phyloP scores from a whole-genome alignment of 2,113 vertebrate species.

The Baryphthengus martii region DNA sequence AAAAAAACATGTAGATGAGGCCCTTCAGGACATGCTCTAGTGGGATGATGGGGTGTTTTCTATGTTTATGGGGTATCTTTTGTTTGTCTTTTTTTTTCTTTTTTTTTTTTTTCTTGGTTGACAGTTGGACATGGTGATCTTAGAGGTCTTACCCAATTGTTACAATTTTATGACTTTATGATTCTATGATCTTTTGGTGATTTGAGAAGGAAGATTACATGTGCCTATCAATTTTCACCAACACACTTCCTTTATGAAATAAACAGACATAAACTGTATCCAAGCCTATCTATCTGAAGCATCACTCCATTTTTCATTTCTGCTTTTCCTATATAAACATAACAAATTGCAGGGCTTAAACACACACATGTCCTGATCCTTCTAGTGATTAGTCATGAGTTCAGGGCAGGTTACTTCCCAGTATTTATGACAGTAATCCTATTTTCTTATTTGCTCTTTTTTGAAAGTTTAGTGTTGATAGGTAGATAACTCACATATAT shows the following conservation, averaged over 20 bases:
- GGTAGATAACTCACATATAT: constrained; percentile 85
- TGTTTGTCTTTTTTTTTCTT: too few relatives aligned
- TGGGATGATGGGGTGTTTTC: too few relatives aligned
- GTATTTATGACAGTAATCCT: neutral
- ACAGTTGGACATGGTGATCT: too few relatives aligned
- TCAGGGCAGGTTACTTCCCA: neutral
- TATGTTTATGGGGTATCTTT: too few relatives aligned
- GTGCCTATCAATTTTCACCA: neutral
- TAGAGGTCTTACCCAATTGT: too few relatives aligned
- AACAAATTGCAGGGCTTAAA: neutral
- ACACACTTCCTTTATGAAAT: neutral
- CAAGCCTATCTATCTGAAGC: neutral
- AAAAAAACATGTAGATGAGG: too few relatives aligned
- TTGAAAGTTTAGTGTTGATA: neutral
- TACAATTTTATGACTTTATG: too few relatives aligned
- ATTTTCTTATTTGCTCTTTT: neutral
- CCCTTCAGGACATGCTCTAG: too few relatives aligned
- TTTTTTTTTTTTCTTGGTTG: too few relatives aligned
- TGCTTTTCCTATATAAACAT: neutral
- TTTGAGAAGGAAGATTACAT: neutral
- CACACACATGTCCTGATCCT: neutral
- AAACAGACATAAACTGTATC: neutral
- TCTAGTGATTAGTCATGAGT: neutral
- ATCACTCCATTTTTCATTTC: neutral
- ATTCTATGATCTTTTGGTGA: neutral